These are phyloP conservation scores for Calliopsis andreniformis DNA, from an alignment of 1,140 invertebrate genomes.

Conservation along the genomic window DNA sequence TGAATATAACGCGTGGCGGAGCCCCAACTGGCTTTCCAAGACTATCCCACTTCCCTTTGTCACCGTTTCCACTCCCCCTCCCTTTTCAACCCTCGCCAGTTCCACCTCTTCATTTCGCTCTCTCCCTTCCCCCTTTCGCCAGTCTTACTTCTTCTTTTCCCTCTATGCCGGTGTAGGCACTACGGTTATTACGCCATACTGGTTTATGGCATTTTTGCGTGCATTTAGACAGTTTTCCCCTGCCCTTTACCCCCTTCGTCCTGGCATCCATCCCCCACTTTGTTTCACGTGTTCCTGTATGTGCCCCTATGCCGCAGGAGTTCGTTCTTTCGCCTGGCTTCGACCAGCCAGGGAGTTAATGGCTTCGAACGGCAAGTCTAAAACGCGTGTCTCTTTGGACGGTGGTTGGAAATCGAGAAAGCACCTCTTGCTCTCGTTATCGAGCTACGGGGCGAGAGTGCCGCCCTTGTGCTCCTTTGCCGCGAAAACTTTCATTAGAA, in stretches of 20 bases:
- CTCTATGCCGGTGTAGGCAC: conserved; percentile 12
- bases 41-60: conserved; percentile 53
- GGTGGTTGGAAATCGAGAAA: conserved; percentile 27
- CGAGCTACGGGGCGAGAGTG: conserved; percentile 39
- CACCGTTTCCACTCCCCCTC: conserved; percentile 34
- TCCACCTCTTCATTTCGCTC: neutral
- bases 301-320: neutral
- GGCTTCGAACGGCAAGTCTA: conserved; percentile 30
- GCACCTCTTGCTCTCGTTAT: conserved; percentile 47
- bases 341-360: conserved; percentile 31
- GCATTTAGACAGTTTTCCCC: conserved; percentile 60
- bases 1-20: conserved; percentile 69
- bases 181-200: conserved; percentile 69
- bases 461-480: conserved; percentile 38
- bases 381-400: conserved; percentile 29
- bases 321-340: conserved; percentile 13
- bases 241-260: neutral
- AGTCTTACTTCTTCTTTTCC: conserved; percentile 10
- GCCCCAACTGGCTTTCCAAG: conserved; percentile 62
- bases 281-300: neutral
- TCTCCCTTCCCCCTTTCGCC: neutral
- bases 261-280: conserved; percentile 3
- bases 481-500: conserved; percentile 52
- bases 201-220: conserved; percentile 70
- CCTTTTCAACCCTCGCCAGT: neutral